Base-by-base conservation (phyloP, 1,140 invertebrate species). In the Oryzaephilus surinamensis region DNA sequence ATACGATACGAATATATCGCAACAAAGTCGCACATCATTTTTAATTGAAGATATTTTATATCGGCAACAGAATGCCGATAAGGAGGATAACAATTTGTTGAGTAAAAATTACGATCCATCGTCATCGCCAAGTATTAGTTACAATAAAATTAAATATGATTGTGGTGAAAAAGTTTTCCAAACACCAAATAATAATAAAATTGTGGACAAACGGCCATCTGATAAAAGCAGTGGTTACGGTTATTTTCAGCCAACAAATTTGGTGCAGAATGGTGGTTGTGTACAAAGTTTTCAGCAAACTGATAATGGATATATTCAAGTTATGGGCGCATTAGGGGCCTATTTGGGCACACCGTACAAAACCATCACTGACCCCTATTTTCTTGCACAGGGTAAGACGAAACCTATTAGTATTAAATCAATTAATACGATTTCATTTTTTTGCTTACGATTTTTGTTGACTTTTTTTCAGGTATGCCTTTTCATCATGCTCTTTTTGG, bases 31-130 rank as follows among this genome's bases (percentile, higher is more conserved):
- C 45, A 80, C 78, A 1, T 81, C 82, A 8, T 82, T 85, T 61
- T 66, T 87, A 41, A 84, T 89, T 48, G 79, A 88, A 50, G 84
- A 88, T 50, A 88, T 88, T 37, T 62, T 87, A 2, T 81, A 78
- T 39, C 67, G 81, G 24, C 69, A 74, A 11, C 73, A 69, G 63
- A 64, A 51, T 35, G 69, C 61, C 28, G 55, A 51, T 13, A 26
- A 28, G 7, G 2, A 18, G 7, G 20, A 18, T n/a, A n/a, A n/a
- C n/a, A n/a, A n/a, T n/a, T n/a, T n/a, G n/a, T 6, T 30, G 16
- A 19, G 21, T 26, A n/a, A n/a, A n/a, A n/a, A n/a, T n/a, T n/a
- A n/a, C n/a, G 23, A 4, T 8, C 19, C 19, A 20, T 5, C 19
- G 8, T 5, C 19, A 20, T 38, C 26, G 12, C 6, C 11, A 18